These are phyloP conservation scores for Drosophila nigricruria DNA, from an alignment of 2,888 invertebrate genomes.

Conservation along the genomic window DNA sequence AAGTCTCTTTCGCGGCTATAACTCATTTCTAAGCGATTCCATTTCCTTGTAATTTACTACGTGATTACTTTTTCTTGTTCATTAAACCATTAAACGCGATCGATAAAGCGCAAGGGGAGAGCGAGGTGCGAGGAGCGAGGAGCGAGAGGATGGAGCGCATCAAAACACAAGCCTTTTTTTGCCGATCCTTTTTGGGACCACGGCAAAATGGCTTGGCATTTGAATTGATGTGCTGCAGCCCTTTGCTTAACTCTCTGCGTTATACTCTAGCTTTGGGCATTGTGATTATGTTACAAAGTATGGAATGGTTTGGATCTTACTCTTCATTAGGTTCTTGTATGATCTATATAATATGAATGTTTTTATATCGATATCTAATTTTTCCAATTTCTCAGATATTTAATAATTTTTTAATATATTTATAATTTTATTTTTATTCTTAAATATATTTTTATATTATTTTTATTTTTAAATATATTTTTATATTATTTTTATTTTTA, in stretches of 20 bases:
- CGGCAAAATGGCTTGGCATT: constrained; percentile 46
- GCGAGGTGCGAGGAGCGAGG: neutral
- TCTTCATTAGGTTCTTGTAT: neutral
- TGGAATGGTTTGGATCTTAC: neutral
- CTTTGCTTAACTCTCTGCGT: constrained; percentile 32
- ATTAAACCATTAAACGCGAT: constrained; percentile 80
- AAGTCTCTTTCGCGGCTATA: constrained; percentile 43
- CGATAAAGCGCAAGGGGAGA: constrained; percentile 54
- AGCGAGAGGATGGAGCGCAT: constrained; percentile 15
- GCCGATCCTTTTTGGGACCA: constrained; percentile 43
- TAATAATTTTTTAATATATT: neutral
- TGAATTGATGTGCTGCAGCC: constrained; percentile 69
- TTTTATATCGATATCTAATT: neutral
- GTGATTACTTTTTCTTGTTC: constrained; percentile 80
- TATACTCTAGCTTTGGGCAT: neutral
- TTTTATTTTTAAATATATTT: too few species aligned
- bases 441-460: too few species aligned
- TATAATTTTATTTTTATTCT: too few species aligned
- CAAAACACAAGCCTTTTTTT: constrained; percentile 27
- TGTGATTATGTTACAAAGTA: neutral
- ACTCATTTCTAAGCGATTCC: constrained; percentile 78
- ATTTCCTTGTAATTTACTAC: constrained; percentile 80
- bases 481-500: neutral
- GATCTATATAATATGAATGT: too few species aligned
- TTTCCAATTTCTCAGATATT: neutral